phyloP scores from a whole-genome alignment of 2,113 vertebrate genomes.

The Syngnathus typhle region DNA sequence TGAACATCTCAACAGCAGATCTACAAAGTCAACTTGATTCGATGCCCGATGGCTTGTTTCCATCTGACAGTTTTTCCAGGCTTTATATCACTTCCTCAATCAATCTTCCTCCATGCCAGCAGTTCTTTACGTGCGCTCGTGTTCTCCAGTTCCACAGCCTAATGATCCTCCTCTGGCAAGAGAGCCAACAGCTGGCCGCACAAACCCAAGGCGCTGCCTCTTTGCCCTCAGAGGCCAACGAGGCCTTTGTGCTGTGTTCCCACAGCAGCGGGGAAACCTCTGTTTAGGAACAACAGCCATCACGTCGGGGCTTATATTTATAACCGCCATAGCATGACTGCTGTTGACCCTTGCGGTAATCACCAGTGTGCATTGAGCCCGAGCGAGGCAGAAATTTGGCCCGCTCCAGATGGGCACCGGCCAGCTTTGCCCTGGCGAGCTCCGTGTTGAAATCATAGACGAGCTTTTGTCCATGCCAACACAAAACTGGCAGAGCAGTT shows the following conservation, averaged over 20 bases:
- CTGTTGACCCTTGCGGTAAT: constrained; percentile 73
- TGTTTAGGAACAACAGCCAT: constrained; percentile 74
- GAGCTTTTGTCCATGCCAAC: constrained; percentile 69
- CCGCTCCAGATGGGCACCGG: constrained; percentile 69
- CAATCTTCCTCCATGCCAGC: constrained; percentile 50
- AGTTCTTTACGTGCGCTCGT: constrained; percentile 24
- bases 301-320: constrained; percentile 78
- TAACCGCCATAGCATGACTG: constrained; percentile 78
- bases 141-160: constrained; percentile 38
- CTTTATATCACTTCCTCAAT: constrained; percentile 35
- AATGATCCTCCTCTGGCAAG: constrained; percentile 51
- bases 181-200: constrained; percentile 60
- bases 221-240: constrained; percentile 62
- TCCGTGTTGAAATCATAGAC: constrained; percentile 77
- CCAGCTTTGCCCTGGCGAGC: constrained; percentile 70
- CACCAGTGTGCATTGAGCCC: constrained; percentile 73
- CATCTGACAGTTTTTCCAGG: constrained; percentile 9
- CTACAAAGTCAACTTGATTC: constrained; percentile 25
- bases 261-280: constrained; percentile 73
- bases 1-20: neutral
- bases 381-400: constrained; percentile 77
- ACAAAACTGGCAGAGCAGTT: constrained; percentile 73
- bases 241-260: constrained; percentile 66
- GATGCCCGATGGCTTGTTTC: constrained; percentile 35
- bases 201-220: constrained; percentile 44